These are phyloP conservation scores for Chrysomela aeneicollis DNA, from an alignment of 2,888 invertebrate genomes.

Conservation along the genomic window DNA sequence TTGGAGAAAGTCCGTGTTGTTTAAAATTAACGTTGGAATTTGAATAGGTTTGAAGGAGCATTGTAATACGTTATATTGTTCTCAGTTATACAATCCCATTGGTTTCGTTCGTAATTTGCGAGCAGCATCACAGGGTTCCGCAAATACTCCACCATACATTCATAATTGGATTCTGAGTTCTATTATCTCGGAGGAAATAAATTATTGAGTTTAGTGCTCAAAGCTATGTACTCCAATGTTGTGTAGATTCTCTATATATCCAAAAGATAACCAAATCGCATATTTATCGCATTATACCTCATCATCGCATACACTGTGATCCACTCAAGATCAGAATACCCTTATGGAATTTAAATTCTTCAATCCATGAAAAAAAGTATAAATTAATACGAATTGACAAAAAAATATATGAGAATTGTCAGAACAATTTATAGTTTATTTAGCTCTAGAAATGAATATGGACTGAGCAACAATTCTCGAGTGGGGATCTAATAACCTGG, in stretches of 20 bases:
- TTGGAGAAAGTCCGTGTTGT: constrained; percentile 50
- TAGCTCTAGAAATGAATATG: too few relatives aligned
- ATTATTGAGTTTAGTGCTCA: not conserved
- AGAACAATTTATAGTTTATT: too few relatives aligned
- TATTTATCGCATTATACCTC: too few relatives aligned
- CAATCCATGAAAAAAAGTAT: too few relatives aligned
- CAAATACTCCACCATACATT: constrained; percentile 23
- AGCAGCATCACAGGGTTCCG: constrained; percentile 33
- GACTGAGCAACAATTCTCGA: too few relatives aligned
- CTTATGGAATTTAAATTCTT: too few relatives aligned
- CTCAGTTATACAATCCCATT: constrained; percentile 50
- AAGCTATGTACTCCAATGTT: not conserved
- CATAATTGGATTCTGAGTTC: constrained; percentile 1
- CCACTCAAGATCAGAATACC: too few relatives aligned
- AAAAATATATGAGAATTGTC: too few relatives aligned
- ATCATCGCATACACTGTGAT: too few relatives aligned
- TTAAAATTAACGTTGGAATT: constrained; percentile 52
- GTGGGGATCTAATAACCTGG: too few relatives aligned
- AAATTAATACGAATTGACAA: too few relatives aligned
- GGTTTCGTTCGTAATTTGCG: constrained; percentile 52
- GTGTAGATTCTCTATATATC: not conserved
- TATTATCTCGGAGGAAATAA: not conserved
- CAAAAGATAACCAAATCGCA: not conserved
- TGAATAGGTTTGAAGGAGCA: constrained; percentile 44
- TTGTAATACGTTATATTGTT: constrained; percentile 53